These are phyloP conservation scores for Cryptoprocta ferox DNA, from an alignment of 2,797 vertebrate genomes.

Conservation along the genomic window DNA sequence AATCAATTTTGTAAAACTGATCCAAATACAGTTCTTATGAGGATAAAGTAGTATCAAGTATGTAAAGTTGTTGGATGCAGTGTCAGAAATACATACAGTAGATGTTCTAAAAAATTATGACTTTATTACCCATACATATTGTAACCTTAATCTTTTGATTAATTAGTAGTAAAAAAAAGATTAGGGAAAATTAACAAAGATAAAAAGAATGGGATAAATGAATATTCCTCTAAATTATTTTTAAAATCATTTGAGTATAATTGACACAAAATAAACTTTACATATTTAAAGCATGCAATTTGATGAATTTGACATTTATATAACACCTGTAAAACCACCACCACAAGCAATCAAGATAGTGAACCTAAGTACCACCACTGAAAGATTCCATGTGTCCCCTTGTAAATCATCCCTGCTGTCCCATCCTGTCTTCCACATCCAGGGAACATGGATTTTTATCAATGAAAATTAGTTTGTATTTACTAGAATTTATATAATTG, in stretches of 20 bases:
- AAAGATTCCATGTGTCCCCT: background rate
- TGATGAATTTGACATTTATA: background rate
- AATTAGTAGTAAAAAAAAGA: background rate
- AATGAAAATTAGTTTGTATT: background rate
- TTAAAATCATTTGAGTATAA: background rate
- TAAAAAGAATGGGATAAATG: background rate
- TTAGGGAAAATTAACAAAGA: background rate
- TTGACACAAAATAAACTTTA: background rate
- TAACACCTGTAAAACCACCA: background rate
- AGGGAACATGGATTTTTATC: background rate
- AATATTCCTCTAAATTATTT: background rate
- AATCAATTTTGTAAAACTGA: background rate
- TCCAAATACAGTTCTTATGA: background rate
- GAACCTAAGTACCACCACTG: background rate
- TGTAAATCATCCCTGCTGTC: background rate
- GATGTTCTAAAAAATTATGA: background rate
- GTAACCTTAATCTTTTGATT: background rate
- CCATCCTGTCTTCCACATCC: background rate
- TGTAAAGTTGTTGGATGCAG: background rate
- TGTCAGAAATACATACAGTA: background rate
- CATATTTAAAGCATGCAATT: background rate
- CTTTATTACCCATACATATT: background rate
- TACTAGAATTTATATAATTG: background rate
- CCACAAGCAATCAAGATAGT: background rate
- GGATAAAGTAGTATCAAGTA: constrained; percentile 11